A percentile compares a stretch with the other conserved stretches of the same genome.
phyloP scores from a whole-genome alignment of 2,797 vertebrate genomes.

The Anisognathus igniventris region DNA sequence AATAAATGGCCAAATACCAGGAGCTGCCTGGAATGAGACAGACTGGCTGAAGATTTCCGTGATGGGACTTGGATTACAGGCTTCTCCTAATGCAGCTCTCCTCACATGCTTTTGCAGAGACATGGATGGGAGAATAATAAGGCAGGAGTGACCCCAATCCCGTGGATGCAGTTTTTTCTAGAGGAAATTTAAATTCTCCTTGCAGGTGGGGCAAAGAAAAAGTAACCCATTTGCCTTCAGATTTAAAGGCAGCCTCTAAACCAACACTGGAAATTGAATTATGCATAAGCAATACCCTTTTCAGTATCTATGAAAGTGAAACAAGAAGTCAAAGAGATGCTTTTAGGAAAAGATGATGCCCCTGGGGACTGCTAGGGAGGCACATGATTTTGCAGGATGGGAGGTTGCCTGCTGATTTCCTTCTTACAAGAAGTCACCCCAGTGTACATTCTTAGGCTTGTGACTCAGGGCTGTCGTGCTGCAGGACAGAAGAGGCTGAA shows the following conservation, averaged over 20 bases:
- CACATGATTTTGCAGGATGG: background rate
- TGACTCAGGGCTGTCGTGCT: background rate
- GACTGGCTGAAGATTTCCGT: background rate
- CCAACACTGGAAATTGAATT: background rate
- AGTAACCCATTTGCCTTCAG: background rate
- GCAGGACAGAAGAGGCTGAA: background rate
- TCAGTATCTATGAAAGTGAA: background rate
- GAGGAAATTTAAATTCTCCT: conserved; percentile 2
- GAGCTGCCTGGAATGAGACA: background rate
- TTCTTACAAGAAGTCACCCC: background rate
- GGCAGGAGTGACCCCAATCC: background rate
- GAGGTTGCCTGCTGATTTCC: background rate
- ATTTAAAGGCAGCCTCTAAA: background rate
- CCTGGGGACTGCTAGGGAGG: background rate
- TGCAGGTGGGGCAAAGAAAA: background rate
- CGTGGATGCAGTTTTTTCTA: background rate
- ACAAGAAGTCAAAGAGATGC: background rate
- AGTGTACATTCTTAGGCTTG: background rate
- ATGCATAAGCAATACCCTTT: background rate
- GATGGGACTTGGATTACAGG: conserved; percentile 31
- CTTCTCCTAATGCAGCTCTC: conserved; percentile 18
- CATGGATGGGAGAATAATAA: background rate
- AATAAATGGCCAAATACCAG: conserved; percentile 37
- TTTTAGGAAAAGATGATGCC: background rate
- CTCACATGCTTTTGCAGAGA: background rate